Conservation (phyloP, 2,888 invertebrate species). For the Dexiosoma caninum region DNA sequence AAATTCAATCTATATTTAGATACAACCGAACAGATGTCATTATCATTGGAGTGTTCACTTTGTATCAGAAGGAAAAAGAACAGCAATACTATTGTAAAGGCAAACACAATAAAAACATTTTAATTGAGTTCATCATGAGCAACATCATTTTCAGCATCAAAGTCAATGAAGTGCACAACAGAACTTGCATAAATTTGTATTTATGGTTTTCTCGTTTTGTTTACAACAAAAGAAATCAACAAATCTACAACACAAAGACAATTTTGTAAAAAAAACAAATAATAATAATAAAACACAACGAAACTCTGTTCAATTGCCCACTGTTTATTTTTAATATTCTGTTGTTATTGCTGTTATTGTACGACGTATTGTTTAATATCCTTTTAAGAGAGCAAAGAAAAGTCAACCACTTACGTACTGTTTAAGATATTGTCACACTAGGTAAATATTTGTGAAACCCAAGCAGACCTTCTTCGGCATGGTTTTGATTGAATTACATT, state of each 20-base stretch:
- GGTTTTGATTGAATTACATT: too few species aligned
- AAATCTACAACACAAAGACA: conserved; percentile 10
- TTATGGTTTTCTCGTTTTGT: not conserved
- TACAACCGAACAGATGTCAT: conserved; percentile 55
- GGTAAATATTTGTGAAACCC: too few species aligned
- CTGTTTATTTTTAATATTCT: not conserved
- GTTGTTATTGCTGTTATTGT: not conserved
- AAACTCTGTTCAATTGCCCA: not conserved
- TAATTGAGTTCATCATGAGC: conserved; percentile 19
- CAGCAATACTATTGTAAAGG: conserved; percentile 9
- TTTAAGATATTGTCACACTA: not conserved
- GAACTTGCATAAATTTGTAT: conserved; percentile 22
- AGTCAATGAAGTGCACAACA: conserved; percentile 19
- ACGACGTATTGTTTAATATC: too few species aligned
- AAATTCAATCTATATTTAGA: conserved; percentile 39
- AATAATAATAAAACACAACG: too few species aligned
- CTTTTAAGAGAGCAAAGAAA: conserved; percentile 30
- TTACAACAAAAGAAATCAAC: conserved; percentile 15
- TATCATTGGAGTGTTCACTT: conserved; percentile 45
- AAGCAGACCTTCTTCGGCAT: too few species aligned
- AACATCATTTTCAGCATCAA: conserved; percentile 26
- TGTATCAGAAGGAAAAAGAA: conserved; percentile 1
- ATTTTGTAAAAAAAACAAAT: conserved; percentile 7
- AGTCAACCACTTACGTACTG: not conserved
- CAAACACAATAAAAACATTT: conserved; percentile 5